A percentile compares a stretch with the other conserved stretches of the same genome.
Evolutionary conservation across 2,113 vertebrate species (phyloP).

Genomic region (Eleginops maclovinus): DNA sequence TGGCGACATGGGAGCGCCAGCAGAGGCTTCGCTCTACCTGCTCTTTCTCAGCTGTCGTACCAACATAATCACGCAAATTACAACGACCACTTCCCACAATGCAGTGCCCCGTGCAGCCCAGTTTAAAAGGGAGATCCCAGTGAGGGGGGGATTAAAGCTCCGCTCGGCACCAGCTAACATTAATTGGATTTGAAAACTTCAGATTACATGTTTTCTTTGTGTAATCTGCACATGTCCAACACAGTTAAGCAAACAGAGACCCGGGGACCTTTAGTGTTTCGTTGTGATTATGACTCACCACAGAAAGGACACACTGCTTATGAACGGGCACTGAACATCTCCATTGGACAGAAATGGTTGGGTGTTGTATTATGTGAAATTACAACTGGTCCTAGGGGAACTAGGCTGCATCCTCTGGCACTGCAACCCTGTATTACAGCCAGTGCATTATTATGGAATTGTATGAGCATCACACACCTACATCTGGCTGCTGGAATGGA

Average conservation of each 20-base stretch:
- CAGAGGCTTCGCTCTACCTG: slow-evolving; percentile 2
- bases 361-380: no score
- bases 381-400: background rate
- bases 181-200: background rate
- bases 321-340: background rate
- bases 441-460: no score
- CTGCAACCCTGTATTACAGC: background rate
- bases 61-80: background rate
- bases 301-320: background rate
- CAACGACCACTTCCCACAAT: slow-evolving; percentile 15
- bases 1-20: slow-evolving; percentile 23
- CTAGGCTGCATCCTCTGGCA: background rate
- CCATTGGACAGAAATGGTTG: no score
- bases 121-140: no score
- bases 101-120: background rate
- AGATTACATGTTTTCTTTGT: background rate
- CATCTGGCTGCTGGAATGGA: no score
- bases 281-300: background rate
- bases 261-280: background rate
- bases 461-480: no score
- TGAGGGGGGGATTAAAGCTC: no score
- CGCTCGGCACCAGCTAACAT: background rate
- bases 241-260: background rate
- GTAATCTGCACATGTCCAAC: background rate
- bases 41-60: background rate